Percentiles rank a stretch among this genome's conserved stretches.
Conservation (phyloP, 1,140 invertebrate genomes). For the Polyergus mexicanus region DNA sequence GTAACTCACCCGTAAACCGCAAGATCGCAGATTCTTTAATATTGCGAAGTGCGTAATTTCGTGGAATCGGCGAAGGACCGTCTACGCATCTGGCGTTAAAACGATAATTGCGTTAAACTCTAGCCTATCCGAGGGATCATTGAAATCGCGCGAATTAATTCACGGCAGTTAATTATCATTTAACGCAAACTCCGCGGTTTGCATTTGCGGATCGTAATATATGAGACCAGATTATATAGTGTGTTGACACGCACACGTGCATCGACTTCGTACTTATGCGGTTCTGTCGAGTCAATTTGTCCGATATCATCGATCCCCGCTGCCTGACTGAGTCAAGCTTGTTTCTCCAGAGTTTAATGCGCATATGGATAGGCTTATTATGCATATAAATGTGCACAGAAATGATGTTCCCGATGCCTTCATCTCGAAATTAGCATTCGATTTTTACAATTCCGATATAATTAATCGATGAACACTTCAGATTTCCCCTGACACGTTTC, state of each 20-base stretch:
- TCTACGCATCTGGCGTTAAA: slow-evolving; percentile 41
- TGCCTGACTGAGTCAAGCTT: slow-evolving; percentile 3
- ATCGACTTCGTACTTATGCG: slow-evolving; percentile 56
- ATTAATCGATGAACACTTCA: too few relatives aligned
- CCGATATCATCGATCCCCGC: slow-evolving; percentile 65
- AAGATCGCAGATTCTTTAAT: slow-evolving; percentile 1
- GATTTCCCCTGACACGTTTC: too few relatives aligned
- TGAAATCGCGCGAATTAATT: neutral
- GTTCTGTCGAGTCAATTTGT: slow-evolving; percentile 67
- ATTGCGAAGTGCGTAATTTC: neutral
- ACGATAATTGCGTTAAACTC: slow-evolving; percentile 13
- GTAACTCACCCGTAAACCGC: neutral
- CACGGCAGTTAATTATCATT: slow-evolving; percentile 42
- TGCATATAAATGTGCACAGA: neutral
- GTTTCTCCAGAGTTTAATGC: slow-evolving; percentile 37
- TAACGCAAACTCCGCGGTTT: slow-evolving; percentile 31
- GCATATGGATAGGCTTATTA: neutral
- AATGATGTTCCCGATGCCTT: neutral
- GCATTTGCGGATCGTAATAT: slow-evolving; percentile 38
- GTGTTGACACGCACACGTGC: slow-evolving; percentile 61
- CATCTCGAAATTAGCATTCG: neutral
- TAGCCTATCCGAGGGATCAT: neutral
- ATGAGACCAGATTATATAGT: slow-evolving; percentile 55
- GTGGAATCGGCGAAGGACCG: neutral
- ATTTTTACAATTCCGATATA: too few relatives aligned